Evolutionary conservation across 2,888 invertebrate genomes (phyloP).

Genomic region (Melanostoma scalare): DNA sequence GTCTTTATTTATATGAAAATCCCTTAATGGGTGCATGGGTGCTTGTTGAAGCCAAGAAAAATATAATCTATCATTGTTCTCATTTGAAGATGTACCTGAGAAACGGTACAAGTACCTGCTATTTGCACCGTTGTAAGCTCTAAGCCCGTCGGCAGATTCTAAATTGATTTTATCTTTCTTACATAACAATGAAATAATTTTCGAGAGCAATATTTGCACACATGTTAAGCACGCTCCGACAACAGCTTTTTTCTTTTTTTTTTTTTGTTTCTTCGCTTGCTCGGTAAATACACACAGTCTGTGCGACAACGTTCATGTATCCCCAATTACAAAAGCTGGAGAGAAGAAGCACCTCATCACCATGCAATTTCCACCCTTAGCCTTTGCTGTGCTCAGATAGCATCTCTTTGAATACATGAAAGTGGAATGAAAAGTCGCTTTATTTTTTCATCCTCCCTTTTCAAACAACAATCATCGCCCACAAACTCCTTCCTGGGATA

Average conservation of each 20-base stretch:
- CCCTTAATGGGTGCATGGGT: constrained; percentile 6
- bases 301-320: constrained; percentile 36
- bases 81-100: constrained; percentile 3
- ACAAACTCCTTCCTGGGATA: constrained; percentile 31
- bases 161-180: constrained; percentile 63
- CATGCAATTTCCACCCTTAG: constrained; percentile 44
- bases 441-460: constrained; percentile 33
- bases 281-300: constrained; percentile 33
- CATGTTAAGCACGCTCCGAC: constrained; percentile 53
- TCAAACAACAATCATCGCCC: constrained; percentile 12
- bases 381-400: constrained; percentile 13
- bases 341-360: constrained; percentile 4
- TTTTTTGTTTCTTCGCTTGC: background rate
- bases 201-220: constrained; percentile 54
- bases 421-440: constrained; percentile 52
- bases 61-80: constrained; percentile 15
- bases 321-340: constrained; percentile 55
- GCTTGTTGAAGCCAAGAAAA: background rate
- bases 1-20: background rate
- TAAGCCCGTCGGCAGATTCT: constrained; percentile 30
- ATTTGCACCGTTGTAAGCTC: constrained; percentile 13
- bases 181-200: constrained; percentile 55
- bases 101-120: background rate
- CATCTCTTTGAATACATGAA: constrained; percentile 16
- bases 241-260: constrained; percentile 23